Percentiles rank a stretch among this genome's conserved stretches.
phyloP scores from a whole-genome alignment of 2,113 vertebrate species.

The Shinisaurus crocodilurus region DNA sequence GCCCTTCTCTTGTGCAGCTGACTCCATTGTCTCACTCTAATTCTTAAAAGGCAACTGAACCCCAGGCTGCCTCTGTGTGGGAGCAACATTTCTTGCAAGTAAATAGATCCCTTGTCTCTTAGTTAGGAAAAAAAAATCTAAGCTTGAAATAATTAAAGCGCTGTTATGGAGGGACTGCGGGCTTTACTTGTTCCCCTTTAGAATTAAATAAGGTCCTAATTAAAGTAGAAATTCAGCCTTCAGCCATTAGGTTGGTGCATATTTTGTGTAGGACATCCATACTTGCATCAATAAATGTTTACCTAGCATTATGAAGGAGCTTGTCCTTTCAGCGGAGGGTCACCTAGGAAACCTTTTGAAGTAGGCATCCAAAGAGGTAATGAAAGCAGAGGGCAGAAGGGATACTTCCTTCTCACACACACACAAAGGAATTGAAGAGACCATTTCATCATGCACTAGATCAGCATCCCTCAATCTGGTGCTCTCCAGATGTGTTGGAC shows the following conservation, averaged over 20 bases:
- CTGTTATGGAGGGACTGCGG: slow-evolving; percentile 5
- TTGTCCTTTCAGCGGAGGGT: neutral
- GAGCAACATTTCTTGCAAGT: slow-evolving; percentile 27
- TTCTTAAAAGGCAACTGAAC: slow-evolving; percentile 37
- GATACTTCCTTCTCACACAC: neutral
- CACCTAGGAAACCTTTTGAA: neutral
- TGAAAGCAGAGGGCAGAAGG: neutral
- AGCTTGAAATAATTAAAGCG: slow-evolving; percentile 42
- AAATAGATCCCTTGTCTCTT: slow-evolving; percentile 40
- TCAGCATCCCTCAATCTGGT: neutral
- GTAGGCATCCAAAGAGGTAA: neutral
- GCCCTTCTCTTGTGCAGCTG: neutral
- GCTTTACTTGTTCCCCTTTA: neutral
- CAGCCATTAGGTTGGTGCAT: neutral
- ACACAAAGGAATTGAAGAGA: neutral
- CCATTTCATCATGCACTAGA: neutral
- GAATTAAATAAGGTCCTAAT: neutral
- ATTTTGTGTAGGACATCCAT: neutral
- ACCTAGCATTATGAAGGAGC: neutral
- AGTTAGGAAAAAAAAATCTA: neutral
- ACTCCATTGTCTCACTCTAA: neutral
- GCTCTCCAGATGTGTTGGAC: neutral
- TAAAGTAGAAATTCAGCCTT: neutral
- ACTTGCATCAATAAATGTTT: neutral
- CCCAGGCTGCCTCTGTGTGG: slow-evolving; percentile 18